Evolutionary conservation across 2,113 vertebrate genomes (phyloP), one percentile per base, ranked within the genome.

Genomic region (Speoplatyrhinus poulsoni): DNA sequence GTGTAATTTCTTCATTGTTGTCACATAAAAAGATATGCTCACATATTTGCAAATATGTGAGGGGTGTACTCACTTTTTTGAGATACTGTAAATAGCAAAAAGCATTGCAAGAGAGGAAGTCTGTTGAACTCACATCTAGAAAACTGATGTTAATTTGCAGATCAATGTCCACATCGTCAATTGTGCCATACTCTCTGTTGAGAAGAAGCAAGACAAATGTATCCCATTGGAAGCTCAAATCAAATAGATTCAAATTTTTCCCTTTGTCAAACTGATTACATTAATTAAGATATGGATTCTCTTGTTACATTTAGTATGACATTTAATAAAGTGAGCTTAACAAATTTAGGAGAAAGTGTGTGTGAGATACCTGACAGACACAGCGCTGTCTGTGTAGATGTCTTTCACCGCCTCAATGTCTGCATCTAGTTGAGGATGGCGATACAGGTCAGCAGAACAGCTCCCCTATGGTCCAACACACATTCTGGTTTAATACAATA

Each of bases 321-420:
- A 56, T 60, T 9, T 65, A 12, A 62, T 60, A 59, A 41, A 67
- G 36, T 41, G 6, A 46, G 17, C 13, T n/a, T 48, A n/a, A 26
- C 26, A 26, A 26, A 26, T 26, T 26, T 26, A 26, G 26, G 26
- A 26, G 26, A 26, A 26, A 8, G 5, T 58, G 2, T 60, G 47
- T 69, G 36, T 70, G 47, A 19, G 54, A 26, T 90, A 98, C 98
- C 98, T 97, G 90, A 99, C 90, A 11, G 95, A 96, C 70, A 98
- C 94, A 36, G 96, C 95, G 83, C 95, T 96, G 87, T 99, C 98
- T 1, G 95, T 96, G 92, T 99, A 99, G 89, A 99, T 95, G 88
- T 98, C 97, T 90, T 98, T 99, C 83, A 98, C 97, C 0, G 96
- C 96, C 86, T 99, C 98, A 4, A 99, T 98, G 87, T 99, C 97